Percentiles rank a stretch among this genome's conserved stretches.
phyloP scores from a whole-genome alignment of 2,888 invertebrate species.

The Glyphotaelius pellucidus region DNA sequence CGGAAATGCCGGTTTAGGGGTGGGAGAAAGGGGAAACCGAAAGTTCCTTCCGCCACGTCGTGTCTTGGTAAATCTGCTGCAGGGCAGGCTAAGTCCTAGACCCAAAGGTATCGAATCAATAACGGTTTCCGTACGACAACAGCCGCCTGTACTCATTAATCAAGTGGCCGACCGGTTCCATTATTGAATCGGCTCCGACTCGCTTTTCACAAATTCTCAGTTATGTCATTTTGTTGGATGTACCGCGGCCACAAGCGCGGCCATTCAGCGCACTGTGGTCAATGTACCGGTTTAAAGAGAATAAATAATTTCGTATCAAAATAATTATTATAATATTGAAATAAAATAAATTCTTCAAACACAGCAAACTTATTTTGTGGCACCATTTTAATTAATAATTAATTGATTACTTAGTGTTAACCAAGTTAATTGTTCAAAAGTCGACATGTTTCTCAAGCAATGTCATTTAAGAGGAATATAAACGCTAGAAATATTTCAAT shows the following conservation, averaged over 20 bases:
- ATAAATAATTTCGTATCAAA: background rate
- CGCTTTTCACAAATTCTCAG: slow-evolving; percentile 54
- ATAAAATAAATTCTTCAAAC: no score
- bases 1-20: slow-evolving; percentile 19
- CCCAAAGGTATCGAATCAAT: slow-evolving; percentile 57
- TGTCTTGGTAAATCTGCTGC: slow-evolving; percentile 51
- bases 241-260: background rate
- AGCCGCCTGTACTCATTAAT: slow-evolving; percentile 55
- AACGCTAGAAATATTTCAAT: no score
- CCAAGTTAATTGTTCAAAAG: no score
- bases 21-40: background rate
- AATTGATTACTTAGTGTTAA: no score
- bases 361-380: no score
- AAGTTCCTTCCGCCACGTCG: slow-evolving; percentile 44
- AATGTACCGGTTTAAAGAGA: background rate
- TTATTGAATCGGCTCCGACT: slow-evolving; percentile 57
- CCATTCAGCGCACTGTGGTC: background rate
- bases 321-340: no score
- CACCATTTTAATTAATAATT: no score
- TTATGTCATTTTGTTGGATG: slow-evolving; percentile 53
- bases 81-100: slow-evolving; percentile 45
- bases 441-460: no score
- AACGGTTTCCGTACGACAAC: slow-evolving; percentile 40
- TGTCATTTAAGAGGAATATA: no score
- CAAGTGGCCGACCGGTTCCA: slow-evolving; percentile 52